Evolutionary conservation across 2,888 invertebrate species (phyloP).

Genomic region (Timema podura): DNA sequence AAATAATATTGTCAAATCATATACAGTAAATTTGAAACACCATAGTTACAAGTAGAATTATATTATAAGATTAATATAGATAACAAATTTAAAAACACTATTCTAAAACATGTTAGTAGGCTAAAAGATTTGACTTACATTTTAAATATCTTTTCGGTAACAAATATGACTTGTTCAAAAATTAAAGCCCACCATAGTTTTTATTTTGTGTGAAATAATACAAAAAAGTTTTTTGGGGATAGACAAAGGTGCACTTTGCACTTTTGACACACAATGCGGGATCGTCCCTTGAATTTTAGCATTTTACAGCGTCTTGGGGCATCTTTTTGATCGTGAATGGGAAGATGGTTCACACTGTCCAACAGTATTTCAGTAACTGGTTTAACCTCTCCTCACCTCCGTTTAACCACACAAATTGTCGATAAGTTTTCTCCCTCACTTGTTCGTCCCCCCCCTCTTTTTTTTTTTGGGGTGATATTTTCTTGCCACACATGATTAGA

Average conservation of each 20-base stretch:
- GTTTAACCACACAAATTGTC: neutral
- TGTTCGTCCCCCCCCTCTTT: conserved; percentile 3
- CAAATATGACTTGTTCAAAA: too few species aligned
- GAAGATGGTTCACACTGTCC: neutral
- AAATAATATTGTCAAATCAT: too few species aligned
- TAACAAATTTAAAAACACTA: too few species aligned
- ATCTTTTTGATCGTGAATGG: neutral
- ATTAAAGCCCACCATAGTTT: too few species aligned
- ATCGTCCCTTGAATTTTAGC: neutral
- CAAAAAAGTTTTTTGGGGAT: neutral
- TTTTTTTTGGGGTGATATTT: neutral
- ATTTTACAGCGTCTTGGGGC: neutral
- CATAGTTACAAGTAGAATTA: too few species aligned
- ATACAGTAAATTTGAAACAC: too few species aligned
- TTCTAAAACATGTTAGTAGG: too few species aligned
- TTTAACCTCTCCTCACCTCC: neutral
- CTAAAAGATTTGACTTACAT: too few species aligned
- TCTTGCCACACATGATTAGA: neutral
- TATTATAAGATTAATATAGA: too few species aligned
- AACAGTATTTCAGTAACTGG: too few species aligned
- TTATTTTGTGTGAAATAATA: too few species aligned
- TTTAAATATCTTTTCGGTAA: too few species aligned
- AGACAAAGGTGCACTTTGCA: neutral
- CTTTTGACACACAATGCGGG: neutral
- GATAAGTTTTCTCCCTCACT: neutral